Base-by-base conservation (phyloP, 1,140 invertebrate genomes). In the Cotesia typhae region DNA sequence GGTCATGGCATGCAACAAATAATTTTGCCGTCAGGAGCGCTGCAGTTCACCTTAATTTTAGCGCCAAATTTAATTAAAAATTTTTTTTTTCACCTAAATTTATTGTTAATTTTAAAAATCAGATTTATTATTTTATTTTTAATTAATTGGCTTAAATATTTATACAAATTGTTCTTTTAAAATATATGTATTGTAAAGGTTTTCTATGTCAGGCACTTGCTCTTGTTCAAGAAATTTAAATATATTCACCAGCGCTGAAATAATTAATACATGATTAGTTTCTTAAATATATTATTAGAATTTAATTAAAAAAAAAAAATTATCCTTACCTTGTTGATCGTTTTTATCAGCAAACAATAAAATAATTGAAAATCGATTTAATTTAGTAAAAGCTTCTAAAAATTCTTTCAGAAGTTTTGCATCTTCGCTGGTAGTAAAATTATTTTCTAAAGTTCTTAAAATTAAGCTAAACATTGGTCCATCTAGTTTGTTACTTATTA, bases 401-500 rank as follows among this genome's bases (percentile, higher is more conserved):
- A 78, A 78, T 4, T 72, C 61, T 9, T 35, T 37, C 5, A 82
- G n/a, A 7, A 81, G 47, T 4, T 77, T 69, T 0, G 4, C 37
- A 65, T 83, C 75, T 10, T 76, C 20, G 0, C 61, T 5, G 1
- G 67, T 72, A 7, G 76, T 78, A 63, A 83, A 84, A 75, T 84
- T 57, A 38, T 72, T 67, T 4, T 79, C 74, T 10, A 84, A 71
- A 65, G 81, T 82, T 17, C 20, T 74, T 3, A 84, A 47, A 35
- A 84, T 82, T 1, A 36, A 77, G 63, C 78, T 81, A 35, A 82
- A 77, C 78, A 83, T 84, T 1, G 73, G 53, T 7, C 75, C 80
- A 35, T 84, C 81, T 37, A 84, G 70, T 67, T 79, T 81, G 38
- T 76, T 80, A 47, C 79, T 82, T 77, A 82, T 66, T 72, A 83